Percentiles rank a stretch among this genome's conserved stretches.
phyloP scores from a whole-genome alignment of 2,888 invertebrate species.

The Magallana nippona region DNA sequence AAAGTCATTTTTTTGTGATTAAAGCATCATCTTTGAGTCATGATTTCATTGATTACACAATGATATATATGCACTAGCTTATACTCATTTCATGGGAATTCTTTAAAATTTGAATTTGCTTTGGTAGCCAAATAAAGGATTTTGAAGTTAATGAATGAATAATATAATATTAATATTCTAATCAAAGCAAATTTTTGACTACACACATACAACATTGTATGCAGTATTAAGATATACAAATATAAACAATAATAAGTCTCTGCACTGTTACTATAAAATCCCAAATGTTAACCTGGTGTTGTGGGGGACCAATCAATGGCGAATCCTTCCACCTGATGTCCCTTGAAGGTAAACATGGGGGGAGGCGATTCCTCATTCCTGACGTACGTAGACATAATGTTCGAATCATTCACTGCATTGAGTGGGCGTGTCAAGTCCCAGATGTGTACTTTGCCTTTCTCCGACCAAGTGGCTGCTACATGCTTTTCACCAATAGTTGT shows the following conservation, averaged over 20 bases:
- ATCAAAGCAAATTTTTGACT: no score
- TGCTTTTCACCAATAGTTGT: conserved; percentile 84
- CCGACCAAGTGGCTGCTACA: conserved; percentile 97
- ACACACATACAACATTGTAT: not conserved
- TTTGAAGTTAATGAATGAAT: no score
- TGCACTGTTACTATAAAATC: not conserved
- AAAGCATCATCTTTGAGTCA: no score
- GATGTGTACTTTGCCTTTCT: conserved; percentile 93
- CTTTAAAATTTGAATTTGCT: no score
- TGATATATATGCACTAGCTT: no score
- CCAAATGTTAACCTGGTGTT: conserved; percentile 83
- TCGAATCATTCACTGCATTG: conserved; percentile 88
- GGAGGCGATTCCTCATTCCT: conserved; percentile 70
- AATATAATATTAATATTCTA: no score
- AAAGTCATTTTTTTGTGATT: no score
- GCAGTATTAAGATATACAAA: no score
- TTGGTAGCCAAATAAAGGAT: no score
- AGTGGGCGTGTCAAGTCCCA: conserved; percentile 93
- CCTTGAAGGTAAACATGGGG: conserved; percentile 92
- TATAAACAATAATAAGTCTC: no score
- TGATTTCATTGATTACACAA: no score
- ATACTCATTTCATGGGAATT: no score
- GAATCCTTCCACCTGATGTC: conserved; percentile 96
- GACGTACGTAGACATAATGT: conserved; percentile 74
- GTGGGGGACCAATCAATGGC: conserved; percentile 95